Conservation (phyloP, 1,140 invertebrate species). For the Mesaphorura yosii region DNA sequence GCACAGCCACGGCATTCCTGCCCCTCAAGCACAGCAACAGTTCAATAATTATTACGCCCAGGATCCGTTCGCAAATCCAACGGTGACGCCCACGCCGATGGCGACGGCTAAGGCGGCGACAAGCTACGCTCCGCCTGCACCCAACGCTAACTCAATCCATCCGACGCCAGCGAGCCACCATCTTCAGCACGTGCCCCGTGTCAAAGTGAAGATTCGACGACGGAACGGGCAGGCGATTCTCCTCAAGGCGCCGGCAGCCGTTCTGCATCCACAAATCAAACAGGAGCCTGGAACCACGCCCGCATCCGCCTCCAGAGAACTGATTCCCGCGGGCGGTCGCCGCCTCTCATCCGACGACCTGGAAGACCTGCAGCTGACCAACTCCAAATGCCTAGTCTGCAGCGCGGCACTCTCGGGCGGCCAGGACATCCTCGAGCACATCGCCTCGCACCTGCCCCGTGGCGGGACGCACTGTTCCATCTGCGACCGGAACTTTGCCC, state of each 20-base stretch:
- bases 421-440: not conserved
- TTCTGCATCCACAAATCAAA: no score
- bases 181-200: no score
- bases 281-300: no score
- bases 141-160: no score
- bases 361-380: not conserved
- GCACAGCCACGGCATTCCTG: no score
- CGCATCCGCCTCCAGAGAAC: no score
- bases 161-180: no score
- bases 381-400: not conserved
- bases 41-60: not conserved
- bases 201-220: no score
- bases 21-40: not conserved
- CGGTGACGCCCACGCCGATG: not conserved
- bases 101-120: not conserved
- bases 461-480: not conserved
- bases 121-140: not conserved
- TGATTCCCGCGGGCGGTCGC: no score
- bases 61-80: not conserved
- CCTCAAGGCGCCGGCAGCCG: no score
- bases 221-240: no score
- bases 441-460: not conserved
- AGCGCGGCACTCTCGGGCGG: not conserved
- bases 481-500: not conserved
- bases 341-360: not conserved